Conservation (phyloP, 2,797 vertebrate genomes). For the Aplochiton taeniatus region DNA sequence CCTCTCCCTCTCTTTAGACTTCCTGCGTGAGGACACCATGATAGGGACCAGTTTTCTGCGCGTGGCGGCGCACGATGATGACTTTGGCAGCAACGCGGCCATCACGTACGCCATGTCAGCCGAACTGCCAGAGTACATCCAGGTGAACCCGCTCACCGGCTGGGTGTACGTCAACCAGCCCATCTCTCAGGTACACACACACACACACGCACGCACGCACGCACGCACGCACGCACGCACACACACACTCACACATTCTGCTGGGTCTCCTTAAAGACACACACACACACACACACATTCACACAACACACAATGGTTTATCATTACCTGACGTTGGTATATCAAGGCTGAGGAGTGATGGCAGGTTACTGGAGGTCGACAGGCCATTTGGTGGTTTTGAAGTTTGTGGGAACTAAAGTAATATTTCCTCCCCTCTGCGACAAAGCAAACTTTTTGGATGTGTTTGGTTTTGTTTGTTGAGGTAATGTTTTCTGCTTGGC, state of each 20-base stretch:
- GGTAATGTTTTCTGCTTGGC: background rate
- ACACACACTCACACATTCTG: background rate
- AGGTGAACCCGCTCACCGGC: conserved; percentile 84
- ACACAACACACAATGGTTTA: too few relatives aligned
- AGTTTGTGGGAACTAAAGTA: too few relatives aligned
- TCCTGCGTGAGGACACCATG: conserved; percentile 85
- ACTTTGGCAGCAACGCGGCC: conserved; percentile 84
- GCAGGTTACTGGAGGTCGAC: too few relatives aligned
- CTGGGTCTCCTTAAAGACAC: background rate
- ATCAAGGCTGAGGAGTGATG: too few relatives aligned
- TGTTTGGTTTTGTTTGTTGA: too few relatives aligned
- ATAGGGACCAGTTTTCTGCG: conserved; percentile 87
- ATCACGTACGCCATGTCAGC: conserved; percentile 80
- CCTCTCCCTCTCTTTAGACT: conserved; percentile 69
- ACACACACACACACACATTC: too few relatives aligned
- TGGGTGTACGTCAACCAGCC: conserved; percentile 89
- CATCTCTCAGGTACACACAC: conserved; percentile 79
- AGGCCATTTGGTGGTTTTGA: too few relatives aligned
- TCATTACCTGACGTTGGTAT: too few relatives aligned
- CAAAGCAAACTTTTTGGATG: too few relatives aligned
- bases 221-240: background rate
- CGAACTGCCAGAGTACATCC: conserved; percentile 82
- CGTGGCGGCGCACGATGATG: conserved; percentile 85
- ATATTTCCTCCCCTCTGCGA: too few relatives aligned
- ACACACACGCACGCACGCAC: conserved; percentile 12